A percentile compares a stretch with the other conserved stretches of the same genome.
Conservation (phyloP, 2,888 invertebrate genomes). For the Drosophila engyochracea region DNA sequence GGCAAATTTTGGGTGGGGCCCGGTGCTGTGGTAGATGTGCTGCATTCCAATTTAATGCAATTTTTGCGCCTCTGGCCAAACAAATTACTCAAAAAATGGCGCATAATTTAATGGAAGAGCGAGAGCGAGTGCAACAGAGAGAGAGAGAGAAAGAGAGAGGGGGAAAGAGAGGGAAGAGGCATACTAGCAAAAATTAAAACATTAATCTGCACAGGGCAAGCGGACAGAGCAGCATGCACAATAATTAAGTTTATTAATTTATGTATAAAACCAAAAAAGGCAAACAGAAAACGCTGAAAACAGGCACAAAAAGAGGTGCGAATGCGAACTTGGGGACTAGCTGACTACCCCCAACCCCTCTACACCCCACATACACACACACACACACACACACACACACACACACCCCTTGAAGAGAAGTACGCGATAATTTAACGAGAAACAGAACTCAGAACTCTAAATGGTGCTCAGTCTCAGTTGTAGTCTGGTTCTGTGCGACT, state of each 20-base stretch:
- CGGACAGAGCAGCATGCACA: conserved; percentile 50
- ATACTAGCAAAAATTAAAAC: conserved; percentile 69
- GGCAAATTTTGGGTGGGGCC: neutral
- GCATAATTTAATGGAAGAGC: conserved; percentile 65
- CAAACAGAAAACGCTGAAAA: neutral
- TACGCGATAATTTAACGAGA: conserved; percentile 31
- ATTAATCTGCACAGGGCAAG: conserved; percentile 62
- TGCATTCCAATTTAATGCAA: conserved; percentile 69
- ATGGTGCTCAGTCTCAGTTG: conserved; percentile 25
- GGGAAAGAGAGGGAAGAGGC: conserved; percentile 30
- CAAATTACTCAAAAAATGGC: conserved; percentile 70
- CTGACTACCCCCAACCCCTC: neutral
- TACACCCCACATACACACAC: accelerated
- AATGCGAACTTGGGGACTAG: conserved; percentile 49
- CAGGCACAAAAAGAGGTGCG: conserved; percentile 60
- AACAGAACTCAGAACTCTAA: conserved; percentile 31
- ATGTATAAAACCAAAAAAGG: conserved; percentile 75
- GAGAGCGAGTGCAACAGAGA: neutral
- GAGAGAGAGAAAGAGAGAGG: neutral
- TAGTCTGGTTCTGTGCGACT: conserved; percentile 17
- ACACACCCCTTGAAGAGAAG: conserved; percentile 17
- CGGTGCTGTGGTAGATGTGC: neutral
- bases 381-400: neutral
- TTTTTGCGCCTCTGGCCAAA: conserved; percentile 57
- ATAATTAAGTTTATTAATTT: conserved; percentile 83